These are phyloP conservation scores for Diachasmimorpha longicaudata DNA, from an alignment of 1,140 invertebrate genomes.

Conservation along the genomic window DNA sequence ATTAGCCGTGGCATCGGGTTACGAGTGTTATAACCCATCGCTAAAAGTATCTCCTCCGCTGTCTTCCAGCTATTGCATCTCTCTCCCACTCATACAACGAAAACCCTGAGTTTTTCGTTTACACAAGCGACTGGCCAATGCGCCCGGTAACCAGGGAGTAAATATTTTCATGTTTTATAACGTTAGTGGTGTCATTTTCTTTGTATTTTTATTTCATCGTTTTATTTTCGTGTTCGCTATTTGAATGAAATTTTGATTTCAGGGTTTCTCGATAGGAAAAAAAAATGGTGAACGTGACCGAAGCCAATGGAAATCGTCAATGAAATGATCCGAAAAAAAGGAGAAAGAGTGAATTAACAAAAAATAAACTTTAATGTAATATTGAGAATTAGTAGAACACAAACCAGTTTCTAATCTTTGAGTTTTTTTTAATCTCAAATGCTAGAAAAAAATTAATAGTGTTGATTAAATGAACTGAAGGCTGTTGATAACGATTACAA, in stretches of 20 bases:
- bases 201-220: not conserved
- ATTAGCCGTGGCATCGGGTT: constrained; percentile 8
- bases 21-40: constrained; percentile 8
- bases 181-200: not conserved
- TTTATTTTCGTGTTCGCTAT: not conserved
- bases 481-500: too few species aligned
- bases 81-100: not conserved
- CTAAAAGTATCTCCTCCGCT: not conserved
- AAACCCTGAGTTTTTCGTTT: not conserved
- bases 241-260: not conserved
- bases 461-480: too few species aligned
- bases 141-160: not conserved
- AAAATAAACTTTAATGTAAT: not conserved
- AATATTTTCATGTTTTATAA: not conserved
- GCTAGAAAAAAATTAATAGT: too few species aligned
- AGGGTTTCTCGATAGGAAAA: not conserved
- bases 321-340: not conserved
- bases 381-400: not conserved
- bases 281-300: not conserved
- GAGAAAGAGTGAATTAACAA: not conserved
- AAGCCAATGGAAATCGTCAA: not conserved
- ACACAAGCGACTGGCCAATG: not conserved
- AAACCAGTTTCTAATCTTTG: not conserved
- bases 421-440: not conserved
- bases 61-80: not conserved